Conservation (phyloP, 2,797 vertebrate species). For the Oreochromis grahami region DNA sequence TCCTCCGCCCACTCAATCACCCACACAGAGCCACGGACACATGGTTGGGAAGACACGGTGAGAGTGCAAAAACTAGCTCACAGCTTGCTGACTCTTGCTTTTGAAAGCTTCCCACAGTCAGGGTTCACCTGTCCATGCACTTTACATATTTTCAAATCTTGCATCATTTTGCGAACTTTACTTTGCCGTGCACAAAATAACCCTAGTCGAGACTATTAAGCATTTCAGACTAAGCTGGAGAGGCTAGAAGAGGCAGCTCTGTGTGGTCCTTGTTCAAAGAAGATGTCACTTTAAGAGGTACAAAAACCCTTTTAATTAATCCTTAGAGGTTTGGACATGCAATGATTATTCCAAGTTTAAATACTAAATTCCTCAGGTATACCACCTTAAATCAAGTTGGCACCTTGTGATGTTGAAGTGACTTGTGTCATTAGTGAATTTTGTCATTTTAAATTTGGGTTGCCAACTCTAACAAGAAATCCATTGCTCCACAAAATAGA, state of each 20-base stretch:
- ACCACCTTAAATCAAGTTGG: not conserved
- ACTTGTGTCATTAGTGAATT: not conserved
- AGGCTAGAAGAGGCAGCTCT: constrained; percentile 8
- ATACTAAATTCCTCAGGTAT: not conserved
- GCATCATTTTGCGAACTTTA: constrained; percentile 7
- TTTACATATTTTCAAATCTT: constrained; percentile 20
- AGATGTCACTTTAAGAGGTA: not conserved
- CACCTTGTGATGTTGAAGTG: not conserved
- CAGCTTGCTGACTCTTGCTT: constrained; percentile 7
- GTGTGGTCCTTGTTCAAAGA: constrained; percentile 3
- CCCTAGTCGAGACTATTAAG: not conserved
- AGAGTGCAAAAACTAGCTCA: constrained; percentile 7
- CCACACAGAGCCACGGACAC: constrained; percentile 26
- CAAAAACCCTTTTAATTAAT: constrained; percentile 37
- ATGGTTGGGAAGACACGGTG: not conserved
- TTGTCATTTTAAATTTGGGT: not conserved
- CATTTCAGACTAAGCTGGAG: constrained; percentile 14
- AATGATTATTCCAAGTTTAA: not conserved
- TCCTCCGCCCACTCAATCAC: constrained; percentile 41
- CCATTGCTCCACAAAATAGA: not conserved
- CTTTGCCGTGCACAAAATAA: not conserved
- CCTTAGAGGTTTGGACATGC: not conserved
- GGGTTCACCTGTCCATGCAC: constrained; percentile 1
- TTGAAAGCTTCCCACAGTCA: not conserved
- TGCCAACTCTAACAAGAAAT: not conserved